Evolutionary conservation across 2,113 vertebrate genomes (phyloP), one percentile per base, ranked within the genome.

Genomic region (Myocastor coypus): DNA sequence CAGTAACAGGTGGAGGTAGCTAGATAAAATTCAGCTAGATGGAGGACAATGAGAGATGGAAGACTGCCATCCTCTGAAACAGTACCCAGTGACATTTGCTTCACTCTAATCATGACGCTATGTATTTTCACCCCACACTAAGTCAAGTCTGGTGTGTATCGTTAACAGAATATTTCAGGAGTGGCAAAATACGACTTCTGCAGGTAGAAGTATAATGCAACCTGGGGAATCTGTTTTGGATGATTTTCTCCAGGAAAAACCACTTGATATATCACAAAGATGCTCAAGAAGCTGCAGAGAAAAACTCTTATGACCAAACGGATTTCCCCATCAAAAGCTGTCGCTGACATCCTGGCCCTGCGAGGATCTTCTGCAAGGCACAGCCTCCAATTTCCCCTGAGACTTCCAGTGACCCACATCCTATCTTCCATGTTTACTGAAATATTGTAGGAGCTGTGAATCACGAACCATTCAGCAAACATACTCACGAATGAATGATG

Each of bases 61-160:
- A 14, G 7, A 22, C 0, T 17, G 11, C 61, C 22, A 10, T 71
- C n/a, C 68, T 71, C 34, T 28, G 69, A 19, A 95, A 63, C 61
- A 12, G 5, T 83, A 19, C 30, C 0, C 7, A 17, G 0, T 37
- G 7, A 57, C 26, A 3, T 64, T 26, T 83, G 0, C 22, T 6
- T 82, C 24, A 1, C 68, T 61, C 6, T 63, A 87, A 26, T 26
- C 3, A 42, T 6, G 19, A 32, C 1, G 9, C 14, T 42, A 5
- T 17, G 9, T 0, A 68, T 14, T 83, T 89, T 17, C 52, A 57
- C 77, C 19, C 34, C 32, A 26, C 32, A 42, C 0, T 9, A 50
- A 37, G 0, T 46, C 3, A 30, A 28, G 42, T 7, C 19, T 83
- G 26, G 42, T 46, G 63, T 22, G 16, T 82, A 7, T 77, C 59